Conservation (phyloP, 2,888 invertebrate species). For the Strigamia maritima region DNA sequence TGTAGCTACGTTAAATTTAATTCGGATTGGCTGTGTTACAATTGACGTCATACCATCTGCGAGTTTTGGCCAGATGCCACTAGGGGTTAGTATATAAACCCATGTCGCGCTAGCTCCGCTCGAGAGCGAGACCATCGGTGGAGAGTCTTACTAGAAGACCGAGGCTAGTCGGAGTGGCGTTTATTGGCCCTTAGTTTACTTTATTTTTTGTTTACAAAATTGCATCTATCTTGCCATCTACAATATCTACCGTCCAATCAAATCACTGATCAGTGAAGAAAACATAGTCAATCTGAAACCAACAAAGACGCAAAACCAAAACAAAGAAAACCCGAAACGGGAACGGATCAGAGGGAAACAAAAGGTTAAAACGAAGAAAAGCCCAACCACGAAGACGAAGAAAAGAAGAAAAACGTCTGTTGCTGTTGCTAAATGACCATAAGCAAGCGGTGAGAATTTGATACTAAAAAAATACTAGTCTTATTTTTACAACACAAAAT, state of each 20-base stretch:
- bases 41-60: neutral
- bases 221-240: slow-evolving; percentile 1
- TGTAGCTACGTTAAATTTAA: neutral
- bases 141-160: neutral
- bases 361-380: neutral
- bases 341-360: neutral
- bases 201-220: neutral
- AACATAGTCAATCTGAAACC: neutral
- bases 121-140: slow-evolving; percentile 11
- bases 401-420: neutral
- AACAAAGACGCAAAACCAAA: neutral
- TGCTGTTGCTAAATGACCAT: neutral
- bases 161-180: slow-evolving; percentile 16
- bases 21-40: neutral
- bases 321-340: neutral
- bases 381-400: neutral
- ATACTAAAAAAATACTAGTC: neutral
- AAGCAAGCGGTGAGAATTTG: slow-evolving; percentile 1
- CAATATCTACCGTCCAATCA: neutral
- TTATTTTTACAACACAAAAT: neutral
- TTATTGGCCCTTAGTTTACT: slow-evolving; percentile 20
- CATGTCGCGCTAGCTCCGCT: neutral
- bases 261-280: neutral
- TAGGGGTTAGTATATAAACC: slow-evolving; percentile 35
- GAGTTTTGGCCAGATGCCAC: neutral